These are phyloP conservation scores for Laodelphax striatellus DNA, from an alignment of 1,140 invertebrate species.

Conservation along the genomic window DNA sequence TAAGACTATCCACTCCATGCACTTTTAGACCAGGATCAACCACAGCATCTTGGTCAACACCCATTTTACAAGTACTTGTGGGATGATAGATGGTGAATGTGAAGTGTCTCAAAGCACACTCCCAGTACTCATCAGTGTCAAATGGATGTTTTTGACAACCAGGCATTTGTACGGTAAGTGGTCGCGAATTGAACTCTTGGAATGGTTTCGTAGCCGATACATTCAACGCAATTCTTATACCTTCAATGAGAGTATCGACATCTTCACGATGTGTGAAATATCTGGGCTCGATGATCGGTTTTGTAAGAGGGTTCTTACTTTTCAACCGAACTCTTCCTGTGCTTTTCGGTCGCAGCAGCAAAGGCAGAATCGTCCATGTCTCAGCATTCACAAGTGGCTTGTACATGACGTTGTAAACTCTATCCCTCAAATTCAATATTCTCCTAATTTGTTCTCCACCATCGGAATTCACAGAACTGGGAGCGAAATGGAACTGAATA, in stretches of 20 bases:
- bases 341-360: constrained; percentile 70
- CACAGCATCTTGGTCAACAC: constrained; percentile 59
- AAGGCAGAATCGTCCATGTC: constrained; percentile 71
- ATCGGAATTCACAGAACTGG: constrained; percentile 70
- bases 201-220: constrained; percentile 69
- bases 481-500: constrained; percentile 75
- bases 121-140: constrained; percentile 73
- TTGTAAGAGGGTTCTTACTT: constrained; percentile 62
- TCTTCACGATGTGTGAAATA: constrained; percentile 76
- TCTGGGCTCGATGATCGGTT: constrained; percentile 83
- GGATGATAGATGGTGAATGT: constrained; percentile 82
- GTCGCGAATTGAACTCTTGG: constrained; percentile 62
- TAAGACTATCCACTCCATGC: constrained; percentile 54
- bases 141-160: constrained; percentile 52
- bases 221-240: constrained; percentile 68
- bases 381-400: constrained; percentile 65
- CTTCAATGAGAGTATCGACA: constrained; percentile 60
- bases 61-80: constrained; percentile 78
- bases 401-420: constrained; percentile 73
- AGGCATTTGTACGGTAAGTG: constrained; percentile 65
- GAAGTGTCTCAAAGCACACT: constrained; percentile 66
- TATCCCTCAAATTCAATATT: constrained; percentile 61
- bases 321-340: constrained; percentile 66
- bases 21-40: constrained; percentile 67
- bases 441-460: constrained; percentile 61